phyloP scores from a whole-genome alignment of 2,888 invertebrate genomes.

The Sinelater perroti region DNA sequence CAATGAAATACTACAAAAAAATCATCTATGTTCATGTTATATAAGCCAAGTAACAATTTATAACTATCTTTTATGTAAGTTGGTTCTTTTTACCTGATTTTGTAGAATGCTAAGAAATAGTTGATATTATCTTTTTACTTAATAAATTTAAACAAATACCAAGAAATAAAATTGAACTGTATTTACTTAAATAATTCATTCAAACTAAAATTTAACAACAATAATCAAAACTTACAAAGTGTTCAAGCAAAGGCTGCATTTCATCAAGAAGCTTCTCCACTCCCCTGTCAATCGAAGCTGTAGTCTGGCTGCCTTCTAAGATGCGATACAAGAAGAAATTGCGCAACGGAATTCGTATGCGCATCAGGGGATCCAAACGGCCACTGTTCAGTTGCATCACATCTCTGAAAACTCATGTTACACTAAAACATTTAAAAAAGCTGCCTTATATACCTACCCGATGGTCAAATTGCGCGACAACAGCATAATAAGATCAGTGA shows the following conservation, averaged over 20 bases:
- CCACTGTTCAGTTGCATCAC: constrained; percentile 56
- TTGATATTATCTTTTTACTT: too few relatives aligned
- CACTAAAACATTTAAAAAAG: neutral
- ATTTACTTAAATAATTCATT: neutral
- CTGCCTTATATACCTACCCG: constrained; percentile 53
- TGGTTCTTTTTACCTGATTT: too few relatives aligned
- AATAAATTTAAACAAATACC: too few relatives aligned
- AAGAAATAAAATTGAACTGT: too few relatives aligned
- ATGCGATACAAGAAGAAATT: constrained; percentile 61
- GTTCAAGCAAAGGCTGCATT: constrained; percentile 59
- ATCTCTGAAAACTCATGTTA: constrained; percentile 50
- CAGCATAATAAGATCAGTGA: constrained; percentile 60
- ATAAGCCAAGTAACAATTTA: too few relatives aligned
- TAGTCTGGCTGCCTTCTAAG: constrained; percentile 58
- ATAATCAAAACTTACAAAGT: constrained; percentile 61
- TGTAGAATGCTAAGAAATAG: too few relatives aligned
- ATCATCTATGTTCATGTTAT: too few relatives aligned
- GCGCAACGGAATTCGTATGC: constrained; percentile 60
- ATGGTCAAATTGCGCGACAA: constrained; percentile 55
- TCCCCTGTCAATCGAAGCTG: constrained; percentile 58
- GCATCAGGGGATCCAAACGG: constrained; percentile 58
- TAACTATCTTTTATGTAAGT: too few relatives aligned
- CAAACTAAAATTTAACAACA: neutral
- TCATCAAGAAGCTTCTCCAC: constrained; percentile 60
- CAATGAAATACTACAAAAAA: too few relatives aligned